Base-by-base conservation (phyloP, 1,140 invertebrate species). In the Bursaphelenchus mucronatus region DNA sequence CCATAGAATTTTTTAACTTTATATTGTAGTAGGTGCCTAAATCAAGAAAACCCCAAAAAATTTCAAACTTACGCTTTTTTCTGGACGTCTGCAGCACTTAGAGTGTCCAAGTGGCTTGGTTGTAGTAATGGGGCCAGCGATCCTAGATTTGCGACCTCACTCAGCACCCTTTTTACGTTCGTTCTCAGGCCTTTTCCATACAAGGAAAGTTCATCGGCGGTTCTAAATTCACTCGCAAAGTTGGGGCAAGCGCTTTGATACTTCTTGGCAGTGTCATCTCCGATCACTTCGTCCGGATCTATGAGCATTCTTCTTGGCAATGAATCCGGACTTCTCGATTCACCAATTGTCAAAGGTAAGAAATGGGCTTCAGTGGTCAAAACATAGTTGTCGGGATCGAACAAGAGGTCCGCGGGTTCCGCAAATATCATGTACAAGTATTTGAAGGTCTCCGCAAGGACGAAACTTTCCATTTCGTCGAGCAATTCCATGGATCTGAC, bases 281-380 rank as follows among this genome's bases (percentile, higher is more conserved):
- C 66, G 8, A 78, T 57, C 10, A 78, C 52, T 41, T 76, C 76
- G 47, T 76, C 72, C 3, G 76, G 74, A 63, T 76, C 74, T 50
- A 76, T 76, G 13, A 76, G 56, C 57, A 76, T 49, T 8, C 76
- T 64, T 7, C 74, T 59, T 2, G 74, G 74, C 74, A 79, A 68
- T 13, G 19, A 15, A 17, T 50, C 44, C 17, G 10, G 55, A 7
- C 8, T 30, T 40, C 2, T 41, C 15, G 59, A 43, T 30, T 61
- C 78, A 11, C 71, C 80, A 52, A 79, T 76, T 5, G 68, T 88
- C 0, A 97, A 83, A 10, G 94, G 94, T 61, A 98, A 82, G 41
- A 97, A 86, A 84, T 98, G 94, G 3, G 92, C 94, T 82, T 97
- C 94, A 0, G 94, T 98, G 0, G 94, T 97, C 70, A 97, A 90